These are phyloP conservation scores for Synergus gifuensis DNA, from an alignment of 2,888 invertebrate species.

Conservation along the genomic window DNA sequence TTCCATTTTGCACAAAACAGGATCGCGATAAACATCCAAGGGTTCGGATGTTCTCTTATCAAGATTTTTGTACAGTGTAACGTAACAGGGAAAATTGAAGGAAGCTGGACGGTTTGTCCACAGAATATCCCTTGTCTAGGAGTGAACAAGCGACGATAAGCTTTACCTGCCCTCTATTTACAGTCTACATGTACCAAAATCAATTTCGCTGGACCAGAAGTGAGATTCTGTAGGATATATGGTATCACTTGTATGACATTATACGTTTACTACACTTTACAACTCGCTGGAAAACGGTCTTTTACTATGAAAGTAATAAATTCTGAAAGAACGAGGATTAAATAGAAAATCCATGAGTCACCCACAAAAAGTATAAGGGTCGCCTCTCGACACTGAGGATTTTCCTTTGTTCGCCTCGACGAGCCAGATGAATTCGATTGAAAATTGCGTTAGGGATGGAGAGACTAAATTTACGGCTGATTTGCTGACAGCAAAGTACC, in stretches of 20 bases:
- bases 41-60: slow-evolving; percentile 6
- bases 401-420: slow-evolving; percentile 29
- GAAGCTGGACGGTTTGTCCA: slow-evolving; percentile 13
- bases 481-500: slow-evolving; percentile 39
- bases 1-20: neutral
- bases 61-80: slow-evolving; percentile 6
- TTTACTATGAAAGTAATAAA: slow-evolving; percentile 13
- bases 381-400: slow-evolving; percentile 12
- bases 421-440: slow-evolving; percentile 25
- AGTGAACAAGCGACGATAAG: slow-evolving; percentile 17
- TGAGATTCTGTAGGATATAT: neutral
- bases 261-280: slow-evolving; percentile 16
- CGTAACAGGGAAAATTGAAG: neutral
- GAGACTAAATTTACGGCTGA: slow-evolving; percentile 37
- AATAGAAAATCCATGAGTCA: slow-evolving; percentile 16
- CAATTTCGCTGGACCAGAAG: slow-evolving; percentile 22
- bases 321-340: slow-evolving; percentile 25
- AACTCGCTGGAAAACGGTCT: slow-evolving; percentile 2
- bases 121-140: neutral
- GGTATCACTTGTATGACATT: neutral
- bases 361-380: slow-evolving; percentile 4
- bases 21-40: neutral
- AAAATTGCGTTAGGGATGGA: slow-evolving; percentile 11
- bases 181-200: slow-evolving; percentile 11
- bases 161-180: slow-evolving; percentile 22